phyloP scores from a whole-genome alignment of 2,797 vertebrate species.

The Sus cebifrons region DNA sequence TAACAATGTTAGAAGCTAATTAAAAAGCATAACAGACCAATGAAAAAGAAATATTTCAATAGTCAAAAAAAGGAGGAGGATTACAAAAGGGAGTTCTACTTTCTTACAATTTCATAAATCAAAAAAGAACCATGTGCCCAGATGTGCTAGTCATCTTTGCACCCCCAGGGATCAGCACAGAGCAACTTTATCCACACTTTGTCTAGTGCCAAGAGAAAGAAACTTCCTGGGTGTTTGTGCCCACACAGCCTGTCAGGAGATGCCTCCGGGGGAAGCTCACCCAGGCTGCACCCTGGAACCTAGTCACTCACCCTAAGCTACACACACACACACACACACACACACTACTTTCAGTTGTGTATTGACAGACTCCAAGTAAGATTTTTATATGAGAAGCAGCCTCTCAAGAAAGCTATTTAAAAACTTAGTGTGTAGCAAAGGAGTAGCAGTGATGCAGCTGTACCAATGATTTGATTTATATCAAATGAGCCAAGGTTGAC shows the following conservation, averaged over 20 bases:
- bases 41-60: background rate
- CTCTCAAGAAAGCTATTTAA: conserved; percentile 8
- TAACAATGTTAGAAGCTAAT: conserved; percentile 21
- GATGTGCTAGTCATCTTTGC: background rate
- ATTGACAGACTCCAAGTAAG: background rate
- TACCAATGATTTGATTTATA: background rate
- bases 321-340: background rate
- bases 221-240: background rate
- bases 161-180: background rate
- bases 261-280: background rate
- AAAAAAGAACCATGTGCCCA: background rate
- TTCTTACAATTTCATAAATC: background rate
- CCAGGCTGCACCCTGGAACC: background rate
- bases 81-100: background rate
- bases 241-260: background rate
- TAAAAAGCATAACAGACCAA: conserved; percentile 7
- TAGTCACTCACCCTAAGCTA: background rate
- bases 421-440: conserved; percentile 10
- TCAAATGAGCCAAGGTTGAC: background rate
- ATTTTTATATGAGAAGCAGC: background rate
- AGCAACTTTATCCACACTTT: background rate
- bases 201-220: background rate
- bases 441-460: background rate
- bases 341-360: background rate
- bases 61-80: background rate